A percentile compares a stretch with the other conserved stretches of the same genome.
These are phyloP conservation scores for Trematomus loennbergii DNA, from an alignment of 2,113 vertebrate genomes.

Conservation along the genomic window DNA sequence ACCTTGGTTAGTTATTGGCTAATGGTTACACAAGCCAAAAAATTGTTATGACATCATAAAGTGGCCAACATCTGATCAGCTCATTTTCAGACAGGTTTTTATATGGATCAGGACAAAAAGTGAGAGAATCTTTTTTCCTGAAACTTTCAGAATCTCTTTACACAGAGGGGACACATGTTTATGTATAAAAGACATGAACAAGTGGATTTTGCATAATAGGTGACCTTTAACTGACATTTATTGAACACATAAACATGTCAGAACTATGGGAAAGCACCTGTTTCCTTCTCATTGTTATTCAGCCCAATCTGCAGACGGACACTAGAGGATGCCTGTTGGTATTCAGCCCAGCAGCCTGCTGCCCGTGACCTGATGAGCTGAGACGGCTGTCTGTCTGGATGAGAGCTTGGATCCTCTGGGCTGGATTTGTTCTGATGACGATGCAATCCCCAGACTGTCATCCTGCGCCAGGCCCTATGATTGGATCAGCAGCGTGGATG, in stretches of 20 bases:
- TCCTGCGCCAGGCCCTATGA: conserved; percentile 35
- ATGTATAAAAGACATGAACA: too few relatives aligned
- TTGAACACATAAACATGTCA: not conserved
- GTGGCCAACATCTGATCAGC: too few relatives aligned
- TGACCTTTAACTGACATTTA: not conserved
- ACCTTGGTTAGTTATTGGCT: too few relatives aligned
- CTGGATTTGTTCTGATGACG: conserved; percentile 56
- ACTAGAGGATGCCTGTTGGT: conserved; percentile 23
- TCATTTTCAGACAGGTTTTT: too few relatives aligned
- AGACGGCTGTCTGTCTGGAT: conserved; percentile 53
- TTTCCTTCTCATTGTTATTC: conserved; percentile 9
- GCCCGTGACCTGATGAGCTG: conserved; percentile 54
- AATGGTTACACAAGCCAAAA: too few relatives aligned
- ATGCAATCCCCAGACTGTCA: conserved; percentile 47
- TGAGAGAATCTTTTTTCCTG: too few relatives aligned
- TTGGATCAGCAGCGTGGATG: conserved; percentile 32
- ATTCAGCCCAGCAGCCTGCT: conserved; percentile 44
- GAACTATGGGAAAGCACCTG: not conserved
- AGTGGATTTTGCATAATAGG: too few relatives aligned
- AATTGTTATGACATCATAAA: too few relatives aligned
- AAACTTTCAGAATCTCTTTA: too few relatives aligned
- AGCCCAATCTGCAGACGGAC: conserved; percentile 5
- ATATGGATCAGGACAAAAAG: too few relatives aligned
- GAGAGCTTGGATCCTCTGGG: conserved; percentile 50
- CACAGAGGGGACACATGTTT: too few relatives aligned